phyloP scores from a whole-genome alignment of 2,113 vertebrate genomes.

The Merops nubicus region DNA sequence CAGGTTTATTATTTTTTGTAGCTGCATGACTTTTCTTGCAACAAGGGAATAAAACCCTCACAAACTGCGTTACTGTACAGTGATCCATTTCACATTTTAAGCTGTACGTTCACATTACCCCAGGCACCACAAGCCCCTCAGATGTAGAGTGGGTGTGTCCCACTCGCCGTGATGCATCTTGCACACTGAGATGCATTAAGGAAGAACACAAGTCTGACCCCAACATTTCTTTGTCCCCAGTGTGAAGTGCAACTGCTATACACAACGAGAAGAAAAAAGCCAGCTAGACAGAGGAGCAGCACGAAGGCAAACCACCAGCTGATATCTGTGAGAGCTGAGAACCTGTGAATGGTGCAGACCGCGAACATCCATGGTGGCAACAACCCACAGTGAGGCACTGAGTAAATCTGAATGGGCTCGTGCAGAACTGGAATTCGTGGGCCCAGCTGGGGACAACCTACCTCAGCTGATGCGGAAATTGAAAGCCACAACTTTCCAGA shows the following conservation, averaged over 20 bases:
- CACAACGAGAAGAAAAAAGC: not conserved
- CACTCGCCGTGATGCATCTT: not conserved
- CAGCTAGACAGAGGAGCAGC: not conserved
- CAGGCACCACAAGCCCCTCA: not conserved
- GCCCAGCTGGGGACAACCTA: not conserved
- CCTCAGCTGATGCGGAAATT: accelerated
- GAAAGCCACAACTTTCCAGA: not conserved
- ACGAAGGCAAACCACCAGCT: not conserved
- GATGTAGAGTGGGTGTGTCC: not conserved
- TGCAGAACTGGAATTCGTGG: not conserved
- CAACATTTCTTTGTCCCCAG: not conserved
- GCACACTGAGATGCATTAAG: not conserved
- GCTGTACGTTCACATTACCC: not conserved
- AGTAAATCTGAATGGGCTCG: not conserved
- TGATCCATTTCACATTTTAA: not conserved
- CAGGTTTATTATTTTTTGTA: not conserved
- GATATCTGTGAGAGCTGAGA: not conserved
- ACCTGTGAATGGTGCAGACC: not conserved
- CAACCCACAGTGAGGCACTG: accelerated
- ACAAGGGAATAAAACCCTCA: not conserved
- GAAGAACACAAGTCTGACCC: not conserved
- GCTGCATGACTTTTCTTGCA: not conserved
- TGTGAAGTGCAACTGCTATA: not conserved
- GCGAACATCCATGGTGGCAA: not conserved
- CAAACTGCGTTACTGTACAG: not conserved